Evolutionary conservation across 2,113 vertebrate genomes (phyloP).

Genomic region (Dicentrarchus labrax): DNA sequence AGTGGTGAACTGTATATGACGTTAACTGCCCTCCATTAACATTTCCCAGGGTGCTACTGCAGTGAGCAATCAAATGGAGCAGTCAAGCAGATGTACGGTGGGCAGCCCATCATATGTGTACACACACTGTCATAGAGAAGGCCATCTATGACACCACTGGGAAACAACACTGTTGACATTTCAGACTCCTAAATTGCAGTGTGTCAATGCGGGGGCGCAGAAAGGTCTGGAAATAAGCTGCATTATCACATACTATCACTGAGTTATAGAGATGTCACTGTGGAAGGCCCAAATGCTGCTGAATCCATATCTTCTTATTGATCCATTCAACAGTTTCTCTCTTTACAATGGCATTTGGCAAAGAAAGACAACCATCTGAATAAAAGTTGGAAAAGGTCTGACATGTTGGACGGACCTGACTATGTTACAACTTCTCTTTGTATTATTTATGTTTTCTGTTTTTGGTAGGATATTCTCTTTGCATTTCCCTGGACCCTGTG

Average conservation of each 20-base stretch:
- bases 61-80: conserved; percentile 62
- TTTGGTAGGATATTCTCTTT: too few relatives aligned
- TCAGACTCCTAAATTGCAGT: conserved; percentile 37
- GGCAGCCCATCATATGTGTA: conserved; percentile 24
- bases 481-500: too few relatives aligned
- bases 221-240: conserved; percentile 20
- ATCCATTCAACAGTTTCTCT: neutral
- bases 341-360: neutral
- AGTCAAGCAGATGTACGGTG: conserved; percentile 57
- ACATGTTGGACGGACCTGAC: neutral
- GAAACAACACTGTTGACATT: conserved; percentile 59
- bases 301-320: neutral
- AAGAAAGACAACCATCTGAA: neutral
- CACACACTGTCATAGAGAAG: conserved; percentile 20
- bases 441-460: too few relatives aligned
- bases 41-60: conserved; percentile 65
- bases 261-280: conserved; percentile 23
- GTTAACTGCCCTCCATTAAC: conserved; percentile 71
- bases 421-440: neutral
- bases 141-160: neutral
- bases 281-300: neutral
- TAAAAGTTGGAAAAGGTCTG: neutral
- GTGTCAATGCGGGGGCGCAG: neutral
- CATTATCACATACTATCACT: conserved; percentile 22
- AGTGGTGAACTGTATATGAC: conserved; percentile 48